Conservation (phyloP, 1,140 invertebrate genomes). For the Branchinecta lindahli region DNA sequence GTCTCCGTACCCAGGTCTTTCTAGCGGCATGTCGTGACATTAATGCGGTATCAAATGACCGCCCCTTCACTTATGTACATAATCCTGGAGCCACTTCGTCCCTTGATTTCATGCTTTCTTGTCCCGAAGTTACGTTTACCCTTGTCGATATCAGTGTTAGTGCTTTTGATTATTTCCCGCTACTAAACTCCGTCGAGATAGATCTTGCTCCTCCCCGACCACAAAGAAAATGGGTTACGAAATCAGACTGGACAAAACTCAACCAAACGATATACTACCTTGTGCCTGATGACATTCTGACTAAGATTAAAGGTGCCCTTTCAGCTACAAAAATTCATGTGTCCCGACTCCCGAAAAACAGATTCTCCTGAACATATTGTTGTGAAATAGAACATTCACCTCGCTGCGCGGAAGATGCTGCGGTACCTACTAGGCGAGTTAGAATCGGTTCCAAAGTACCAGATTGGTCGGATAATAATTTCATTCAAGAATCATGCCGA, state of each 20-base stretch:
- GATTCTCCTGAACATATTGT: conserved; percentile 7
- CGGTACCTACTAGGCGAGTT: not conserved
- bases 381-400: not conserved
- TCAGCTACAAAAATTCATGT: conserved; percentile 2
- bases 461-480: not conserved
- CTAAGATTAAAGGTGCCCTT: conserved; percentile 1
- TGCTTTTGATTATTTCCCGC: not conserved
- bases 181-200: conserved; percentile 1
- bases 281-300: not conserved
- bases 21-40: too few relatives aligned
- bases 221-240: not conserved
- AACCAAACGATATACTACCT: not conserved
- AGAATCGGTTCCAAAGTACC: conserved; percentile 8
- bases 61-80: too few relatives aligned
- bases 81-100: too few relatives aligned
- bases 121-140: not conserved
- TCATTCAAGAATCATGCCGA: not conserved
- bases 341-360: not conserved
- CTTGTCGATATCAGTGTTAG: not conserved
- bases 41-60: too few relatives aligned
- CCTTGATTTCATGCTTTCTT: too few relatives aligned
- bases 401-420: not conserved
- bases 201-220: not conserved
- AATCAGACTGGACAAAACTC: not conserved
- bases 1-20: too few relatives aligned